These are phyloP conservation scores for Parauchenoglanis punctatus DNA, from an alignment of 2,797 vertebrate species.

Conservation along the genomic window DNA sequence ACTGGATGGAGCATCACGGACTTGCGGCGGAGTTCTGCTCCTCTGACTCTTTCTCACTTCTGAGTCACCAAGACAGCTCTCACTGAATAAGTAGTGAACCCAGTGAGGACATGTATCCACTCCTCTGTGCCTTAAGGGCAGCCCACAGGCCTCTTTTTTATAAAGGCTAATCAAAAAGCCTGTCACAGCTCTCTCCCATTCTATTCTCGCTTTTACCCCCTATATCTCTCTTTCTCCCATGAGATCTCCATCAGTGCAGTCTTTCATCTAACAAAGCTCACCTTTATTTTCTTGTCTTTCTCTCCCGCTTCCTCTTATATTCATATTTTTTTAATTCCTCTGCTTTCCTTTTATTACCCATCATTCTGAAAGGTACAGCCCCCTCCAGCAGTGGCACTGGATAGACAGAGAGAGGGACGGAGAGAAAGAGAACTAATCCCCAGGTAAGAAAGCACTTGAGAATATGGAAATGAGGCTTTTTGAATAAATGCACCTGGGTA, in stretches of 20 bases:
- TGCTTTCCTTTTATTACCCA: constrained; percentile 9
- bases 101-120: constrained; percentile 21
- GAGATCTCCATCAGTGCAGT: constrained; percentile 4
- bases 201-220: neutral
- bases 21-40: neutral
- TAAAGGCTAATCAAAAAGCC: constrained; percentile 51
- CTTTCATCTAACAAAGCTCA: constrained; percentile 35
- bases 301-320: neutral
- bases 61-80: neutral
- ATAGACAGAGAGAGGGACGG: constrained; percentile 5
- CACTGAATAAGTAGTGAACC: constrained; percentile 10
- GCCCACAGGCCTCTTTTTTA: constrained; percentile 28
- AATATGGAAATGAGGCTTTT: constrained; percentile 57
- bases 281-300: neutral
- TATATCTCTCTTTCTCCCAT: constrained; percentile 62
- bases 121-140: constrained; percentile 34
- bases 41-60: neutral
- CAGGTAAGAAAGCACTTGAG: constrained; percentile 40
- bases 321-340: neutral
- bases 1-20: neutral
- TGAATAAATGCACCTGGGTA: constrained; percentile 46
- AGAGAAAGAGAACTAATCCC: neutral
- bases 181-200: constrained; percentile 24
- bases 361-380: constrained; percentile 14
- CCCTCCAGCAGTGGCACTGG: neutral